A percentile compares a stretch with the other conserved stretches of the same genome.
These are phyloP conservation scores for Atractosteus spatula DNA, from an alignment of 2,113 vertebrate genomes.

Conservation along the genomic window DNA sequence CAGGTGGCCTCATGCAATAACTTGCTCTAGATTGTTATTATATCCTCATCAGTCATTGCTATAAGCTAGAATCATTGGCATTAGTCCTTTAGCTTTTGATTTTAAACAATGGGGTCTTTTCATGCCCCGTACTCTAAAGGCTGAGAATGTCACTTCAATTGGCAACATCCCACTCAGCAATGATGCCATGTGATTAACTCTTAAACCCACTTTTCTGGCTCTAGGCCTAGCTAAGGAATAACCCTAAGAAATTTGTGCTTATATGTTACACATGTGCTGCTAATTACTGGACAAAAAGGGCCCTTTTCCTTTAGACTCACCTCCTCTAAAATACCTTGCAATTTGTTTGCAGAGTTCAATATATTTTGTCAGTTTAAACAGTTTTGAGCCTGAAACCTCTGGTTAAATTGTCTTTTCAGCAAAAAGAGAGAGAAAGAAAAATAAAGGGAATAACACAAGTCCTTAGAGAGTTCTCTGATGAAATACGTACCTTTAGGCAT, in stretches of 20 bases:
- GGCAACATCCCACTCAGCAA: background rate
- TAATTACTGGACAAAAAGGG: background rate
- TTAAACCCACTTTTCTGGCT: background rate
- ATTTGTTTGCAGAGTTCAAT: too few species aligned
- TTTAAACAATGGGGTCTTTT: constrained; percentile 8
- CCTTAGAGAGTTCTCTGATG: too few species aligned
- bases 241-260: too few species aligned
- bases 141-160: background rate
- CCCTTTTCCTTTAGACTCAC: background rate
- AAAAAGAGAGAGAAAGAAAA: too few species aligned
- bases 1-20: background rate
- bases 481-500: too few species aligned
- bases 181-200: background rate
- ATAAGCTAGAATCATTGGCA: background rate
- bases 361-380: too few species aligned
- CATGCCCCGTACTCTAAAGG: background rate
- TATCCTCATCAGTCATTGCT: background rate
- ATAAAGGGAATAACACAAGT: too few species aligned
- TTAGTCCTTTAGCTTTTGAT: background rate
- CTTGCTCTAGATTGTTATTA: background rate
- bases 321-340: too few species aligned
- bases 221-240: background rate
- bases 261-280: background rate
- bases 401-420: too few species aligned
- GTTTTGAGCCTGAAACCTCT: too few species aligned